Evolutionary conservation across 2,113 vertebrate species (phyloP).

Genomic region (Erinaceus europaeus): DNA sequence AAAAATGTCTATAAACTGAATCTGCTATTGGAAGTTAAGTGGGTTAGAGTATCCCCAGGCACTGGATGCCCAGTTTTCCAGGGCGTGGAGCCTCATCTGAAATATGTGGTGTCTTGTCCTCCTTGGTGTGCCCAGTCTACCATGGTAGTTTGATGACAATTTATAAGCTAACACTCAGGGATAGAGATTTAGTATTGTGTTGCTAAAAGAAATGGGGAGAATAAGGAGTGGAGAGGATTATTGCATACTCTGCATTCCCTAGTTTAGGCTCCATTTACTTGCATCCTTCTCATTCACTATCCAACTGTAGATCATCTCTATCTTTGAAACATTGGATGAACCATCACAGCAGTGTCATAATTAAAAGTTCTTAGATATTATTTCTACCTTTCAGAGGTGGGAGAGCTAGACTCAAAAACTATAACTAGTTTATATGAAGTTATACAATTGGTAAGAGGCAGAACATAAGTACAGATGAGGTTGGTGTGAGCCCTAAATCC

Average conservation of each 20-base stretch:
- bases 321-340: neutral
- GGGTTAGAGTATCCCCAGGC: neutral
- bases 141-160: neutral
- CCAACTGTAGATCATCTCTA: neutral
- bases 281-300: too few relatives aligned
- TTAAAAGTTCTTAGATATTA: neutral
- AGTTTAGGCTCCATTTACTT: neutral
- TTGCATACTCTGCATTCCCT: neutral
- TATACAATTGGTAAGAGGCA: neutral
- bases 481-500: neutral
- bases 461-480: neutral
- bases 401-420: neutral
- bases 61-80: neutral
- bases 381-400: neutral
- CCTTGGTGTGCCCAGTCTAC: neutral
- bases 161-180: neutral
- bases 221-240: neutral
- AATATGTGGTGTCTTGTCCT: rapidly evolving
- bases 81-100: neutral
- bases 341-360: neutral
- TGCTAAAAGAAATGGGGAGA: neutral
- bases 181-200: neutral
- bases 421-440: neutral
- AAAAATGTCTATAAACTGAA: neutral
- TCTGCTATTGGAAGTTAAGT: neutral